A percentile compares a stretch with the other conserved stretches of the same genome.
Conservation (phyloP, 2,888 invertebrate species). For the Nymphalis polychloros region DNA sequence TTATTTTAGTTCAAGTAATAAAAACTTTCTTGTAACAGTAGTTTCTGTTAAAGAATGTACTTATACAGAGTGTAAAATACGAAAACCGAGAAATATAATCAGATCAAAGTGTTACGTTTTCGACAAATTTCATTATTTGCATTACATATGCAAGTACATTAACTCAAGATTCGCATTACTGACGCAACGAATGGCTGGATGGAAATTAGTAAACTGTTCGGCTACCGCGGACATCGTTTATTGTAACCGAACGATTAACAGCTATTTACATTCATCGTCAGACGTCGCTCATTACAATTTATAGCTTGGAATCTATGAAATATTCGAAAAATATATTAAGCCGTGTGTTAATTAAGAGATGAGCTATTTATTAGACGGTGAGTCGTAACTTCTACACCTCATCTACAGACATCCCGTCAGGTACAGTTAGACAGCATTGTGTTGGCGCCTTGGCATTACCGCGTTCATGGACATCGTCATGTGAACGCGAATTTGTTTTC, state of each 20-base stretch:
- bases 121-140: constrained; percentile 67
- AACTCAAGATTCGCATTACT: constrained; percentile 60
- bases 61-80: constrained; percentile 7
- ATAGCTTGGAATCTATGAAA: constrained; percentile 46
- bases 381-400: constrained; percentile 58
- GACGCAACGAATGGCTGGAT: constrained; percentile 66
- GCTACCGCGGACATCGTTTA: constrained; percentile 65
- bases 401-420: constrained; percentile 66
- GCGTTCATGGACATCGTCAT: constrained; percentile 49
- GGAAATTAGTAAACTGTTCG: constrained; percentile 73
- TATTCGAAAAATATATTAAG: constrained; percentile 38
- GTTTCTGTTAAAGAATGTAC: neutral
- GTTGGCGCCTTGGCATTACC: constrained; percentile 65
- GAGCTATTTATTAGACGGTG: constrained; percentile 47
- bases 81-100: constrained; percentile 20
- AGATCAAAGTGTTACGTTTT: constrained; percentile 45
- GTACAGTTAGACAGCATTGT: constrained; percentile 72
- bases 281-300: constrained; percentile 57
- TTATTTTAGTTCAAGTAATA: neutral
- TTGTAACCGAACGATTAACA: constrained; percentile 57
- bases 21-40: neutral
- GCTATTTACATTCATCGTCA: constrained; percentile 68
- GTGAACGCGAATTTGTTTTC: constrained; percentile 17
- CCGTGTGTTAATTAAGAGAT: constrained; percentile 29
- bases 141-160: constrained; percentile 70